Evolutionary conservation across 2,113 vertebrate genomes (phyloP).

Genomic region (Oxyura jamaicensis): DNA sequence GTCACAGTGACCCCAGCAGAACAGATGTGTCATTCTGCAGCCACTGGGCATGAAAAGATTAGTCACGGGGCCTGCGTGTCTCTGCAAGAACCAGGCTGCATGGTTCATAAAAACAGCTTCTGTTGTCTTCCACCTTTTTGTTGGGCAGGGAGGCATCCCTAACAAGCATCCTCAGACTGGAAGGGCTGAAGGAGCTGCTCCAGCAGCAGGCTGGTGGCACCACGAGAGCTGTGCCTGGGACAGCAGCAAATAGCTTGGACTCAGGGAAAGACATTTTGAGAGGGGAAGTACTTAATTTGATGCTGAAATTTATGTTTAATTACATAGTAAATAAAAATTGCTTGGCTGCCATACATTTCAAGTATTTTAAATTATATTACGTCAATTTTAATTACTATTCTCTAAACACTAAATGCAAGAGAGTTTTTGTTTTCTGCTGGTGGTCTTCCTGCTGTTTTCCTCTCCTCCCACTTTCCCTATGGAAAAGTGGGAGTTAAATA

Average conservation of each 20-base stretch:
- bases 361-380: not conserved
- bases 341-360: not conserved
- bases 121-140: not conserved
- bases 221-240: not conserved
- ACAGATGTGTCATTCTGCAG: not conserved
- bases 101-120: not conserved
- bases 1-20: not conserved
- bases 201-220: not conserved
- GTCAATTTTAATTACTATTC: not conserved
- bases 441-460: not conserved
- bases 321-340: not conserved
- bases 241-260: not conserved
- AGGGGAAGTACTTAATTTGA: not conserved
- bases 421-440: not conserved
- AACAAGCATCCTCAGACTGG: not conserved
- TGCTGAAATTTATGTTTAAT: not conserved
- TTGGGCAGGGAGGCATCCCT: not conserved
- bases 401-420: not conserved
- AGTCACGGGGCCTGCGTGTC: not conserved
- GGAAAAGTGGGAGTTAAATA: not conserved
- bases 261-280: not conserved
- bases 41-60: not conserved
- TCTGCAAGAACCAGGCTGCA: fast-evolving
- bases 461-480: not conserved
- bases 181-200: not conserved